phyloP scores from a whole-genome alignment of 1,140 invertebrate genomes.

The Aporrectodea caliginosa region DNA sequence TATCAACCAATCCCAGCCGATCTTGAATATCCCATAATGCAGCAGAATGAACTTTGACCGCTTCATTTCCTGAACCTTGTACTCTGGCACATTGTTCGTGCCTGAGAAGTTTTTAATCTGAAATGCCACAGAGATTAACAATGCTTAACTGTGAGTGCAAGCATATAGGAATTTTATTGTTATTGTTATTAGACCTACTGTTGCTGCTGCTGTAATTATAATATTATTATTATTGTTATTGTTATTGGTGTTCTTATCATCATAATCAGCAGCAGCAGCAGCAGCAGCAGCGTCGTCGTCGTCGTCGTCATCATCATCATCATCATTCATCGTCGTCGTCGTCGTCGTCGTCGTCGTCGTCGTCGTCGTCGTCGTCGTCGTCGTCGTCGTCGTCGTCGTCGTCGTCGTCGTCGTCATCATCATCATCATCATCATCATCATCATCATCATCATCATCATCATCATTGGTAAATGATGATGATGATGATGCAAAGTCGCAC shows the following conservation, averaged over 20 bases:
- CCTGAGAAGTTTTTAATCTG: conserved; percentile 74
- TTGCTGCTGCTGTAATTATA: neutral
- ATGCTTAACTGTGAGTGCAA: neutral
- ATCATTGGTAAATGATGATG: no score
- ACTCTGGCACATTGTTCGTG: conserved; percentile 79
- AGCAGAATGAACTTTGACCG: conserved; percentile 79
- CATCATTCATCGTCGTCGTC: no score
- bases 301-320: no score
- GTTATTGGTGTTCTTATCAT: no score
- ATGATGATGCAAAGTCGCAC: no score
- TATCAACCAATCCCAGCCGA: conserved; percentile 56
- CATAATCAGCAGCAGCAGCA: no score
- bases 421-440: neutral
- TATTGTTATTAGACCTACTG: neutral
- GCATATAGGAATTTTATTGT: neutral
- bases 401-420: neutral
- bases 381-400: neutral
- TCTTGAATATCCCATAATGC: conserved; percentile 56
- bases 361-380: neutral
- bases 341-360: neutral
- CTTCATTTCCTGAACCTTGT: conserved; percentile 81
- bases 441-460: no score
- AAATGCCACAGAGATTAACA: no score
- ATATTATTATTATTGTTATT: neutral
- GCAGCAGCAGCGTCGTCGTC: no score